Evolutionary conservation across 2,113 vertebrate species (phyloP).

Genomic region (Neofelis nebulosa): DNA sequence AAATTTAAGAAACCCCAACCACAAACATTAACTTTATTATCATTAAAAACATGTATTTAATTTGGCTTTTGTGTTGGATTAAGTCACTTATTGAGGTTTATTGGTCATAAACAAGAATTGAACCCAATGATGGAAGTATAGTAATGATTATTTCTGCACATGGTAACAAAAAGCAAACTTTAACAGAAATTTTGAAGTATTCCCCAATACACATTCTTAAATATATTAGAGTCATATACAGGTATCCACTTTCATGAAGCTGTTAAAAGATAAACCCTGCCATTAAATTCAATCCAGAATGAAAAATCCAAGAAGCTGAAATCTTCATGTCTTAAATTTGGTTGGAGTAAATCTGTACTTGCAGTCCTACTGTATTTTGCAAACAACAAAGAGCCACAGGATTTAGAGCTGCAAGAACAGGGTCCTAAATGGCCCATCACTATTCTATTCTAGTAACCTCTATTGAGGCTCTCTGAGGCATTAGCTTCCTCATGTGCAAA

Average conservation of each 20-base stretch:
- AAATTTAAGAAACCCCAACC: background rate
- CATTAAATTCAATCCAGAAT: background rate
- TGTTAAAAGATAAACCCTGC: background rate
- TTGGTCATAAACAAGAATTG: background rate
- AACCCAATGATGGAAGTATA: background rate
- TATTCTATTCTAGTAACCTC: background rate
- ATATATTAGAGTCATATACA: background rate
- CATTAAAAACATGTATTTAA: background rate
- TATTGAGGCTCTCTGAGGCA: background rate
- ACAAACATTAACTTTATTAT: background rate
- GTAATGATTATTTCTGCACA: constrained; percentile 17
- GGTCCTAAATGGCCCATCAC: background rate
- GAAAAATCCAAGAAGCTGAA: background rate
- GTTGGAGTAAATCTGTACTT: background rate
- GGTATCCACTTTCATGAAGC: background rate
- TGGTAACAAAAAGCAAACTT: background rate
- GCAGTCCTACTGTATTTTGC: background rate
- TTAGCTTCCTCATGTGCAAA: background rate
- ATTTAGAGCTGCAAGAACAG: background rate
- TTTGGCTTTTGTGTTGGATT: background rate
- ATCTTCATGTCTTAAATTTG: background rate
- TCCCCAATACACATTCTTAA: background rate
- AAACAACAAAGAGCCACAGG: background rate
- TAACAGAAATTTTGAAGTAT: constrained; percentile 17
- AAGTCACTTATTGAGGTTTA: background rate